These are phyloP conservation scores for Euglossa dilemma DNA, from an alignment of 1,140 invertebrate genomes.

Conservation along the genomic window DNA sequence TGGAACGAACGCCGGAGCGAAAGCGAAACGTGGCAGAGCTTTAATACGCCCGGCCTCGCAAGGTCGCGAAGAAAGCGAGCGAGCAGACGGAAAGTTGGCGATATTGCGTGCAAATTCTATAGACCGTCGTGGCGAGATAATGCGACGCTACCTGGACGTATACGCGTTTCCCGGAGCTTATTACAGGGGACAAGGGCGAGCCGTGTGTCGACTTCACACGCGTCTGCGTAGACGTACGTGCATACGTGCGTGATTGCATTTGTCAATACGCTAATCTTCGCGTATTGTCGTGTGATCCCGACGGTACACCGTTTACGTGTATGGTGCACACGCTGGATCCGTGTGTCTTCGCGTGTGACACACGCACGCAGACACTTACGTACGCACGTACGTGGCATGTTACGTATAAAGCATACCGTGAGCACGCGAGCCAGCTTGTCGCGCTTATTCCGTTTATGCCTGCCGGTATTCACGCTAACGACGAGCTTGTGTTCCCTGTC, in stretches of 20 bases:
- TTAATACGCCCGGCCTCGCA: slow-evolving; percentile 35
- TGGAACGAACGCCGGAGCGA: slow-evolving; percentile 7
- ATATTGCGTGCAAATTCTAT: slow-evolving; percentile 58
- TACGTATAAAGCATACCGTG: slow-evolving; percentile 18
- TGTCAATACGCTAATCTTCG: slow-evolving; percentile 52
- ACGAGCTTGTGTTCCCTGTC: slow-evolving; percentile 29
- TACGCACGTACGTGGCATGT: background rate
- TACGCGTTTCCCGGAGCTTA: slow-evolving; percentile 28
- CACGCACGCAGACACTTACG: background rate
- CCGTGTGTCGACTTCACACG: too few relatives aligned
- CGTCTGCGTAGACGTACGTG: too few relatives aligned
- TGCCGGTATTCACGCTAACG: slow-evolving; percentile 33
- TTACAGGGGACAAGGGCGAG: slow-evolving; percentile 20
- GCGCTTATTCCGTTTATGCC: slow-evolving; percentile 30
- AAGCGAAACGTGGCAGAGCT: background rate
- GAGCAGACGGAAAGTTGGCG: slow-evolving; percentile 47
- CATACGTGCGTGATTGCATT: slow-evolving; percentile 21
- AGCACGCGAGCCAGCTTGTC: slow-evolving; percentile 47
- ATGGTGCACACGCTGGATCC: background rate
- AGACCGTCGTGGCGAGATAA: slow-evolving; percentile 40
- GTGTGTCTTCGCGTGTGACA: background rate
- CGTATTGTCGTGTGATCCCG: slow-evolving; percentile 20
- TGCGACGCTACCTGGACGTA: slow-evolving; percentile 21
- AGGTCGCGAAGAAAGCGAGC: slow-evolving; percentile 52
- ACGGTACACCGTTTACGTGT: background rate